Percentiles rank a stretch among this genome's conserved stretches.
Conservation (phyloP, 2,113 vertebrate genomes). For the Vireo altiloquus region DNA sequence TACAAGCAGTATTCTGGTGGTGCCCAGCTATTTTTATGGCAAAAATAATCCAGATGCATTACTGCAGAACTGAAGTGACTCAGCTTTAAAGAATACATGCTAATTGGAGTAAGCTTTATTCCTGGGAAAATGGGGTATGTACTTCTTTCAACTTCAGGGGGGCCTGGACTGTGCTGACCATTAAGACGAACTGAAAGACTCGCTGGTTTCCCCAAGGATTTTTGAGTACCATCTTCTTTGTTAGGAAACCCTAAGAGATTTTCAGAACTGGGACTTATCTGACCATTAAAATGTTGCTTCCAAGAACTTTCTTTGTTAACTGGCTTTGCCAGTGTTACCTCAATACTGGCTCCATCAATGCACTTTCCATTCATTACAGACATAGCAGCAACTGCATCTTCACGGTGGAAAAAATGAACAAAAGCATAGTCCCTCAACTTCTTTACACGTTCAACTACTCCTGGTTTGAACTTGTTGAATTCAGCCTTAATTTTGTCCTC, state of each 20-base stretch:
- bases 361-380: conserved; percentile 83
- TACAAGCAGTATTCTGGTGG: conserved; percentile 89
- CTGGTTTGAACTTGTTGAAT: conserved; percentile 88
- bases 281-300: conserved; percentile 74
- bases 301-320: conserved; percentile 76
- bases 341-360: conserved; percentile 87
- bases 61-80: conserved; percentile 86
- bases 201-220: conserved; percentile 59
- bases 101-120: conserved; percentile 81
- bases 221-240: conserved; percentile 72
- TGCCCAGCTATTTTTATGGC: conserved; percentile 85
- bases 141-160: conserved; percentile 73
- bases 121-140: conserved; percentile 82
- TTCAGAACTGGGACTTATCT: conserved; percentile 72
- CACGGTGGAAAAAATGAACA: conserved; percentile 88
- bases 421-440: conserved; percentile 94
- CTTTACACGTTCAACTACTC: conserved; percentile 90
- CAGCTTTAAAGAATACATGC: conserved; percentile 82
- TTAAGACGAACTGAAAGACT: conserved; percentile 69
- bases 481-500: conserved; percentile 87
- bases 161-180: conserved; percentile 70
- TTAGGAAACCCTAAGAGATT: conserved; percentile 65
- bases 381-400: conserved; percentile 86
- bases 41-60: conserved; percentile 89
- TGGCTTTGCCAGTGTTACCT: conserved; percentile 91